Evolutionary conservation across 2,888 invertebrate species (phyloP).

Genomic region (Drosophila anomelani): DNA sequence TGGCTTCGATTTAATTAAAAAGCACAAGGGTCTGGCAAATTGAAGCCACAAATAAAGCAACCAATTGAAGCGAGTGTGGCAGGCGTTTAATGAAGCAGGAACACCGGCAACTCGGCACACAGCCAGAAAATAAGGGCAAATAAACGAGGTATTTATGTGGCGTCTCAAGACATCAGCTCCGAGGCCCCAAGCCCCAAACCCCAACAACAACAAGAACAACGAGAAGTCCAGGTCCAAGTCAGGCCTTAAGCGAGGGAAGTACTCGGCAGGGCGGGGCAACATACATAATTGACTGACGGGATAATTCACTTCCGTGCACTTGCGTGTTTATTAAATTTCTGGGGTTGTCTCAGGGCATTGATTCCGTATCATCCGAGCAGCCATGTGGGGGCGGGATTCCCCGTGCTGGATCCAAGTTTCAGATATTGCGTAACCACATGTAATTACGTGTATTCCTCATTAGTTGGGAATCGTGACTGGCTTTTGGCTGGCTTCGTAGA

Average conservation of each 20-base stretch:
- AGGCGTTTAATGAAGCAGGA: slow-evolving; percentile 59
- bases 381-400: background rate
- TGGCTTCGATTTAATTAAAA: slow-evolving; percentile 75
- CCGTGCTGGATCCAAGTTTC: slow-evolving; percentile 18
- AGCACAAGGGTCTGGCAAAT: slow-evolving; percentile 57
- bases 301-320: slow-evolving; percentile 79
- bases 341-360: slow-evolving; percentile 73
- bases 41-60: slow-evolving; percentile 77
- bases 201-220: too few species aligned
- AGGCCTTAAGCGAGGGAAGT: slow-evolving; percentile 20
- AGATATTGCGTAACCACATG: slow-evolving; percentile 72
- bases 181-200: background rate
- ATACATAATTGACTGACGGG: slow-evolving; percentile 74
- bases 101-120: slow-evolving; percentile 46
- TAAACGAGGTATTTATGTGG: slow-evolving; percentile 77
- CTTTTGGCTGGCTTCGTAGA: slow-evolving; percentile 32
- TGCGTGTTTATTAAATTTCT: slow-evolving; percentile 81
- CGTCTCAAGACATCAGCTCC: slow-evolving; percentile 55
- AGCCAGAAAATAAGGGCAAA: slow-evolving; percentile 58
- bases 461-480: slow-evolving; percentile 67
- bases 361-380: slow-evolving; percentile 46
- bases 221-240: slow-evolving; percentile 5
- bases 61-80: slow-evolving; percentile 68
- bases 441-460: slow-evolving; percentile 74
- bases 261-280: slow-evolving; percentile 39